Percentiles rank a stretch among this genome's conserved stretches.
These are phyloP conservation scores for Helogale parvula DNA, from an alignment of 2,113 vertebrate genomes.

Conservation along the genomic window DNA sequence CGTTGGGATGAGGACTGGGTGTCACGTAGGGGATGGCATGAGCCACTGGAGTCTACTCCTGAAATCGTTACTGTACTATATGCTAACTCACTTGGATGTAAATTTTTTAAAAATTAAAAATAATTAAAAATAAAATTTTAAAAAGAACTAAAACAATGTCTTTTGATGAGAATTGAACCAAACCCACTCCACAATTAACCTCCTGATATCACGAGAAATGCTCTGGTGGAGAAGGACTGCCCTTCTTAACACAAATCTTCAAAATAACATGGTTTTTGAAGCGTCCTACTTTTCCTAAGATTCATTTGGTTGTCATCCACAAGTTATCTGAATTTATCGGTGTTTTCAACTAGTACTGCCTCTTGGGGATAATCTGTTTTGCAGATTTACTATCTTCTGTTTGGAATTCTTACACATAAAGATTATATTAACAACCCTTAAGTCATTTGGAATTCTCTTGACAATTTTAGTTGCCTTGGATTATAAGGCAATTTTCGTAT, in stretches of 20 bases:
- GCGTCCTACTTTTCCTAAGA: background rate
- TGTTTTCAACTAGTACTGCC: background rate
- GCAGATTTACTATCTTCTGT: background rate
- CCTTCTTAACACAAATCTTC: background rate
- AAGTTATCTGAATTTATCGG: background rate
- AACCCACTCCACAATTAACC: background rate
- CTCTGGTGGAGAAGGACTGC: background rate
- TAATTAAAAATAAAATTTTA: too few species aligned
- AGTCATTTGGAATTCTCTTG: background rate
- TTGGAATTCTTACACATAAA: background rate
- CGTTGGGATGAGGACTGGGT: too few species aligned
- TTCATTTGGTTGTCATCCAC: background rate
- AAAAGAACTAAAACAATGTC: too few species aligned
- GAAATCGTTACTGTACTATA: too few species aligned
- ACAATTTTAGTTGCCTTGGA: background rate
- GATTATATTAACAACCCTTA: background rate
- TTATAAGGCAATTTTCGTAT: conserved; percentile 1
- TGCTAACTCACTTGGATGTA: too few species aligned
- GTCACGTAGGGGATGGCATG: too few species aligned
- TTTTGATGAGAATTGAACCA: background rate
- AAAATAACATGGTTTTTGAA: background rate
- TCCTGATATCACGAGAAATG: background rate
- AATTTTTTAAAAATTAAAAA: too few species aligned
- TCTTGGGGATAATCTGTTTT: background rate
- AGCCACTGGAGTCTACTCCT: too few species aligned